Conservation (phyloP, 2,797 vertebrate genomes). For the Dicrostonyx torquatus region DNA sequence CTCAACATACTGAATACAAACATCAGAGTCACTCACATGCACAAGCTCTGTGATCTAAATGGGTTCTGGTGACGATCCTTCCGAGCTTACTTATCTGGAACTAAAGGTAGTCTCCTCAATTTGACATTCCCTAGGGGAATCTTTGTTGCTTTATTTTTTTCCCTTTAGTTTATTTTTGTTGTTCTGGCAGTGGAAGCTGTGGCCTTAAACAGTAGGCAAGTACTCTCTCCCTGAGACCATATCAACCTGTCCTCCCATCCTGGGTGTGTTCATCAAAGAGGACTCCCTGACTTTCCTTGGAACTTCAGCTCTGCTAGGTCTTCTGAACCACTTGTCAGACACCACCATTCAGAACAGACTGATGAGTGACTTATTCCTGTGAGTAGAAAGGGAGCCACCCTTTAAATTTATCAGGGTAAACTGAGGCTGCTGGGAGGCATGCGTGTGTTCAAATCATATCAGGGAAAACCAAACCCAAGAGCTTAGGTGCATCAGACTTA, state of each 20-base stretch:
- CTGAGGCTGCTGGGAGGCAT: not conserved
- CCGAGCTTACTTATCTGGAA: not conserved
- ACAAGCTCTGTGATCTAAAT: not conserved
- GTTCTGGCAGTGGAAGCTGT: not conserved
- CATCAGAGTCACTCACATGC: not conserved
- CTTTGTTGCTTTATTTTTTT: not conserved
- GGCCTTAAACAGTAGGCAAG: not conserved
- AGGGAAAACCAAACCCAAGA: not conserved
- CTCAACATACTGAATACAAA: slow-evolving; percentile 1
- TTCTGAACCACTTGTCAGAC: not conserved
- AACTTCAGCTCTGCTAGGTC: too few species aligned
- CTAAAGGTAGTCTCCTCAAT: not conserved
- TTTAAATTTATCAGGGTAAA: not conserved
- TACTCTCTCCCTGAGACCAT: not conserved
- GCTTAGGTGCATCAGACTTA: not conserved
- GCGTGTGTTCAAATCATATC: not conserved
- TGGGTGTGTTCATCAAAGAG: too few species aligned
- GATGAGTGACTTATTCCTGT: not conserved
- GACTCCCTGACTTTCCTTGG: too few species aligned
- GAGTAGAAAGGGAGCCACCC: not conserved
- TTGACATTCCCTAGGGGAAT: not conserved
- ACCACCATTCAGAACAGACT: not conserved
- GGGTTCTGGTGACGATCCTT: not conserved
- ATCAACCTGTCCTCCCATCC: too few species aligned
- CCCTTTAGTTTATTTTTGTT: not conserved